These are phyloP conservation scores for Illadopsis cleaveri DNA, from an alignment of 2,113 vertebrate genomes.

Conservation along the genomic window DNA sequence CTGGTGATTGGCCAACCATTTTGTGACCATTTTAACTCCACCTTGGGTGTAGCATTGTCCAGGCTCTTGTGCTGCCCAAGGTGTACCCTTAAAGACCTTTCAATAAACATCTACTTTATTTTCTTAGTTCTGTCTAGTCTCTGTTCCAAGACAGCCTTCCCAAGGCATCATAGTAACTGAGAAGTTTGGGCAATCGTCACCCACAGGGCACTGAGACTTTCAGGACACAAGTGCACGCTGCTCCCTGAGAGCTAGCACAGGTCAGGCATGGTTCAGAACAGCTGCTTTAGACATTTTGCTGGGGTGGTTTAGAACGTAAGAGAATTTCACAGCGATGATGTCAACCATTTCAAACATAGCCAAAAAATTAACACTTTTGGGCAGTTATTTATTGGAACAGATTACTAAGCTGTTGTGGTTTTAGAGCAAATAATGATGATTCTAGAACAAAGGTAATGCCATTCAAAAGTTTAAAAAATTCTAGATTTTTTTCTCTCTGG, in stretches of 20 bases:
- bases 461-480: neutral
- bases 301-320: fast-evolving
- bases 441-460: neutral
- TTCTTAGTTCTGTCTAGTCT: neutral
- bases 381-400: neutral
- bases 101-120: neutral
- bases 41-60: neutral
- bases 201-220: fast-evolving
- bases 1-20: neutral
- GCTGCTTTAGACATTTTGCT: neutral
- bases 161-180: neutral
- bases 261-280: neutral
- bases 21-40: neutral
- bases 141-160: neutral
- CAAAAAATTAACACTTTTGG: neutral
- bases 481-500: neutral
- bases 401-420: neutral
- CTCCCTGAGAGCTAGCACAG: neutral
- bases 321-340: neutral
- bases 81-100: neutral
- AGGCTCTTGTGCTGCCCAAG: neutral
- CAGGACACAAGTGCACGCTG: no score
- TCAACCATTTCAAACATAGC: neutral
- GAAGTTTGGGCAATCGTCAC: neutral
- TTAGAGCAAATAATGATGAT: neutral